A percentile compares a stretch with the other conserved stretches of the same genome.
phyloP scores from a whole-genome alignment of 2,113 vertebrate species.

The Ancistrus triradiatus region DNA sequence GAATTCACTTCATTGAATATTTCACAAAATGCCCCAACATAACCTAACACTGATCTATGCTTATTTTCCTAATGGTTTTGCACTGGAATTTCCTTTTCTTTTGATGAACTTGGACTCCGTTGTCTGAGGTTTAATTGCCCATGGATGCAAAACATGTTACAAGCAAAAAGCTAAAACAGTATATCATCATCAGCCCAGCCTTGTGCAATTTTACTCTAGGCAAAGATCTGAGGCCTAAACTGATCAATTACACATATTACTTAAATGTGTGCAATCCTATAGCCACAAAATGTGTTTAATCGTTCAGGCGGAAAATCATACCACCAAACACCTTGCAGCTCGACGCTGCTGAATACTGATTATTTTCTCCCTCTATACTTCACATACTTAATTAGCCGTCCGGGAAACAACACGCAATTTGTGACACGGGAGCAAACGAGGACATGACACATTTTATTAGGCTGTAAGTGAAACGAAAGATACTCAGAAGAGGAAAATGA shows the following conservation, averaged over 20 bases:
- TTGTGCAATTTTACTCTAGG: neutral
- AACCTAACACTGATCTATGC: too few species aligned
- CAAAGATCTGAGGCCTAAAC: slow-evolving; percentile 28
- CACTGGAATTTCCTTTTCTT: too few species aligned
- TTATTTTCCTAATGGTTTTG: too few species aligned
- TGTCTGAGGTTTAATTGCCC: slow-evolving; percentile 40
- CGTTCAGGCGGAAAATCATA: slow-evolving; percentile 32
- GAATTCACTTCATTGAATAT: too few species aligned
- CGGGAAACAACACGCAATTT: neutral
- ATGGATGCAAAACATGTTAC: neutral
- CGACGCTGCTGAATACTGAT: neutral
- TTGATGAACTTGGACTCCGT: too few species aligned
- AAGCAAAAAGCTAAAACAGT: neutral
- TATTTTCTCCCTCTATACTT: neutral
- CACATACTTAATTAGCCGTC: neutral
- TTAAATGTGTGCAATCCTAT: slow-evolving; percentile 13
- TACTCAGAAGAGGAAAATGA: slow-evolving; percentile 10
- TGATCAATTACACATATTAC: slow-evolving; percentile 36
- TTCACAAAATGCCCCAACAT: too few species aligned
- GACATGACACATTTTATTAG: neutral
- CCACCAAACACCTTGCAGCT: neutral
- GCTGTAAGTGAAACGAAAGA: neutral
- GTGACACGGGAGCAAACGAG: neutral
- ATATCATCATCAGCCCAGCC: neutral
- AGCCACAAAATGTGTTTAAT: slow-evolving; percentile 11